Percentiles rank a stretch among this genome's conserved stretches.
Conservation (phyloP, 2,797 vertebrate species). For the Mustela erminea region DNA sequence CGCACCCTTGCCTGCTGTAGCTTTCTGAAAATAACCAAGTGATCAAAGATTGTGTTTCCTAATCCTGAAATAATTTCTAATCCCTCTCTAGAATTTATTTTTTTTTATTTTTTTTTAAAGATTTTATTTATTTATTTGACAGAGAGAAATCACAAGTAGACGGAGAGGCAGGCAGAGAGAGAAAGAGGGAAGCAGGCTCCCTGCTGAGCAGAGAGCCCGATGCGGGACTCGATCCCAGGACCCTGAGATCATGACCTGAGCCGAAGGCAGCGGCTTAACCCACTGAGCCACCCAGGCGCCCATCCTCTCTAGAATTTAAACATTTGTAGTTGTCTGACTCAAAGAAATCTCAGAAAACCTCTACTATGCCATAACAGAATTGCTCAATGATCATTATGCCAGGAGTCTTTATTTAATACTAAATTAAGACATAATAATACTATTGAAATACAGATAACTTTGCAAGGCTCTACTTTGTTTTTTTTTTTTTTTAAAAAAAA, state of each 20-base stretch:
- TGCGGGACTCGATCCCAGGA: too few relatives aligned
- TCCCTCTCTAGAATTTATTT: constrained; percentile 83
- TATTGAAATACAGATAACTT: constrained; percentile 75
- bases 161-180: too few relatives aligned
- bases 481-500: too few relatives aligned
- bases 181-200: too few relatives aligned
- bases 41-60: constrained; percentile 63
- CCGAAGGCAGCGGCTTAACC: too few relatives aligned
- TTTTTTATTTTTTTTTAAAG: too few relatives aligned
- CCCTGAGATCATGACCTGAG: too few relatives aligned
- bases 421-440: constrained; percentile 75
- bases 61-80: constrained; percentile 77
- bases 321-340: constrained; percentile 78
- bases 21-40: constrained; percentile 77
- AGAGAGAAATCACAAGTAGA: too few relatives aligned
- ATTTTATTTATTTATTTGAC: too few relatives aligned
- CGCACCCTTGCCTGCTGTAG: constrained; percentile 67
- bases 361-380: constrained; percentile 82
- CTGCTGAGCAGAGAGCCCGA: too few relatives aligned
- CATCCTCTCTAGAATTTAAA: constrained; percentile 83
- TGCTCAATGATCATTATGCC: constrained; percentile 80
- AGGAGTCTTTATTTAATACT: constrained; percentile 77
- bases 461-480: constrained; percentile 65
- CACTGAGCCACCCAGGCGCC: too few relatives aligned
- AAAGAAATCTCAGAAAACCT: constrained; percentile 80